Evolutionary conservation across 2,797 vertebrate genomes (phyloP).

Genomic region (Salarias fasciatus): DNA sequence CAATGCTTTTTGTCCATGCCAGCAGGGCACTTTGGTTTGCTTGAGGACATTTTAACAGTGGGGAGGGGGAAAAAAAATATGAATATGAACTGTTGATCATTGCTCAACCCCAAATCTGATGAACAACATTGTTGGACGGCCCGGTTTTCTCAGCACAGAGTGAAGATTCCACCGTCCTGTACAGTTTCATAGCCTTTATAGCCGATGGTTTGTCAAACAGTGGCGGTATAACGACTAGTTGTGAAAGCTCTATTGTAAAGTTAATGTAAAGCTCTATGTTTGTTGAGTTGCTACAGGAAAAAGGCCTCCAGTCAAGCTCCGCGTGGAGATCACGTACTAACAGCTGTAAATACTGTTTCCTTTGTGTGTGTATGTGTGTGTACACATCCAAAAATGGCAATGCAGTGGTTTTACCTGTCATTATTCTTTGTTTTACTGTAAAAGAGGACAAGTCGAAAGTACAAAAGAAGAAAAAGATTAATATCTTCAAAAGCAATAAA

Average conservation of each 20-base stretch:
- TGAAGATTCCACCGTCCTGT: constrained; percentile 64
- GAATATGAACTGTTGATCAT: constrained; percentile 43
- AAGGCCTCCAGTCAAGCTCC: constrained; percentile 64
- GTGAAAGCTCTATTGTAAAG: constrained; percentile 81
- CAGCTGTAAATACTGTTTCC: constrained; percentile 84
- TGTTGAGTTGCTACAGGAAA: constrained; percentile 75
- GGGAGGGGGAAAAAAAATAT: constrained; percentile 28
- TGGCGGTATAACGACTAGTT: constrained; percentile 68
- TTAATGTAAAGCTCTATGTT: constrained; percentile 80
- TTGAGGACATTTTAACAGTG: constrained; percentile 58
- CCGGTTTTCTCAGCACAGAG: constrained; percentile 52
- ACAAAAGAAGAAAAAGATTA: constrained; percentile 79
- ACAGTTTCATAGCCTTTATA: constrained; percentile 72
- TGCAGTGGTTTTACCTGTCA: constrained; percentile 77
- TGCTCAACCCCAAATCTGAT: constrained; percentile 36
- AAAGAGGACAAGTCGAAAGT: constrained; percentile 78
- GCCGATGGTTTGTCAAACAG: constrained; percentile 69
- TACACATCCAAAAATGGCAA: constrained; percentile 80
- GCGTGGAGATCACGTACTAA: constrained; percentile 68
- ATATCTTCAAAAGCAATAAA: constrained; percentile 90
- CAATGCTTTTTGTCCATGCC: constrained; percentile 68
- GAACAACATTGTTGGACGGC: constrained; percentile 38
- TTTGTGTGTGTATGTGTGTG: constrained; percentile 82
- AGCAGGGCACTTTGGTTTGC: constrained; percentile 52
- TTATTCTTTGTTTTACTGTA: constrained; percentile 85